Base-by-base conservation (phyloP, 2,888 invertebrate species). In the Bellardia pandia region DNA sequence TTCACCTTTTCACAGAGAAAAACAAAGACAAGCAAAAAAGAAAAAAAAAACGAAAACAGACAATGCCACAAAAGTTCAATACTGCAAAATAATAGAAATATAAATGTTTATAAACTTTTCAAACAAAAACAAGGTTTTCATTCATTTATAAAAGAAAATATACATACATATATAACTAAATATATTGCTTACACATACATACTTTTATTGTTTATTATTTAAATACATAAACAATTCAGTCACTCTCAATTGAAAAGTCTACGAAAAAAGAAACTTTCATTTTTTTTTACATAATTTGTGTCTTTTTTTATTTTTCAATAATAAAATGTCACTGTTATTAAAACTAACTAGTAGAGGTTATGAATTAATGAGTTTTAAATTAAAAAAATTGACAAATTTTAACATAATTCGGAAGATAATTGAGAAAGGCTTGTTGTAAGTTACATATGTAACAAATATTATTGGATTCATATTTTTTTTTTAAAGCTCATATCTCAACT, bases 251-350 rank as follows among this genome's bases (percentile, higher is more conserved):
- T 75, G n/a, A 33, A 45, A 33, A 11, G 13, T 30, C 23, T 9
- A 37, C 13, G 11, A 62, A 51, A 53, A 66, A n/a, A 5, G 4
- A 40, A 77, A 77, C 77, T 77, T 77, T 77, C 78, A 62, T 79
- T 79, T 51, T 13, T 30, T 51, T 33, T 33, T n/a, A 37, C 6
- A 37, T 37, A 37, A 37, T 37, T 37, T 37, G 4, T 37, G 4
- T 48, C 14, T 45, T 53, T 64, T 42, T 53, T 9, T 40, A 23
- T 64, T 40, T 23, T 58, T 0, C 0, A 13, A 60, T 33, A 33
- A 33, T 33, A 33, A 33, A 2, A 33, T 60, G 33, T 60, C 60
- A 33, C 2, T 60, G 33, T 6, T 30, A 13, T 4, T 33, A 1
- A 33, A 30, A 13, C 33, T 33, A 2, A 2, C 6, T 14, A 40